Evolutionary conservation across 2,113 vertebrate genomes (phyloP).

Genomic region (Phaethornis superciliosus): DNA sequence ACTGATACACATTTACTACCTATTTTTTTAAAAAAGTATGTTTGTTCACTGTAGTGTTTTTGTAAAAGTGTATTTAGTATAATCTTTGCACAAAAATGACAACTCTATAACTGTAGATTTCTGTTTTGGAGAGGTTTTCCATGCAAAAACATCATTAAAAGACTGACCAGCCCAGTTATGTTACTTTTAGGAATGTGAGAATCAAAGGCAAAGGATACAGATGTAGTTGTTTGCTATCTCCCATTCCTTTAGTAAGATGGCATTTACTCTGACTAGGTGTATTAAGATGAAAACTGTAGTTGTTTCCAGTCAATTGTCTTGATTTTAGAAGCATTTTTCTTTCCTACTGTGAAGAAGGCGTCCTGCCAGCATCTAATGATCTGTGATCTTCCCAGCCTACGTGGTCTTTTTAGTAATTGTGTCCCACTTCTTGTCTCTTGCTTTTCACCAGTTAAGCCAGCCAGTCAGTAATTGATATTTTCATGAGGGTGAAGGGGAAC

Average conservation of each 20-base stretch:
- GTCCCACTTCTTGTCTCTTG: neutral
- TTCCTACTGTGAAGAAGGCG: neutral
- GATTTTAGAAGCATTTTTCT: conserved; percentile 2
- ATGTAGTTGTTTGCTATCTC: neutral
- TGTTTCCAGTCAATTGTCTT: neutral
- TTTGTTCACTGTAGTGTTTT: neutral
- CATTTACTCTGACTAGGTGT: neutral
- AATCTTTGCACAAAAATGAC: neutral
- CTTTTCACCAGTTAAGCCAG: neutral
- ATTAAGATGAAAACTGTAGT: neutral
- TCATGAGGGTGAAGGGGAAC: neutral
- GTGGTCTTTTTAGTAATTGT: neutral
- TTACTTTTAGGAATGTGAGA: neutral
- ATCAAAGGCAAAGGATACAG: neutral
- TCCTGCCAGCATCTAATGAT: neutral
- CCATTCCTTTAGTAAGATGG: neutral
- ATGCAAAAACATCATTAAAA: neutral
- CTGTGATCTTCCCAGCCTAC: neutral
- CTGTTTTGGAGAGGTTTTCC: neutral
- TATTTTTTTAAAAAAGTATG: neutral
- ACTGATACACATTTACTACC: neutral
- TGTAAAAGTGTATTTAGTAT: neutral
- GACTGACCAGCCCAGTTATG: neutral
- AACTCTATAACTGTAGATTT: neutral
- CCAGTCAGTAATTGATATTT: neutral